Evolutionary conservation across 2,113 vertebrate genomes (phyloP), one percentile per base, ranked within the genome.

Genomic region (Cyrtonyx montezumae): DNA sequence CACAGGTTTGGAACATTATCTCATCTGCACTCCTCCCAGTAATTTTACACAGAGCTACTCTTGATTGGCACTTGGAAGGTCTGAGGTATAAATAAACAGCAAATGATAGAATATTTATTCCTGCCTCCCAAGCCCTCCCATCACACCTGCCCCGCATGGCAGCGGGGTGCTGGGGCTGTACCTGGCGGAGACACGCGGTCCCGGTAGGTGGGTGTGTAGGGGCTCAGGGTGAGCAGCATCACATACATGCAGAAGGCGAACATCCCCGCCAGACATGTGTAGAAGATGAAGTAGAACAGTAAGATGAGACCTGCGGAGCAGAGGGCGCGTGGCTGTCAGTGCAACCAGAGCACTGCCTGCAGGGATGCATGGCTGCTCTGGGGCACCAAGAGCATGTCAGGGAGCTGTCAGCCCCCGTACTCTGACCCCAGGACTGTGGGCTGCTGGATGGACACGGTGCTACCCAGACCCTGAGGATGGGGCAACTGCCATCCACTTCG

Each of bases 101-200:
- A 56, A 32, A 13, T 55, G 43, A 75, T 68, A 32, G 19, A 18
- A 30, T 56, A 26, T 17, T 53, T 53, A 53, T 17, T 53, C 26
- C 53, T 56, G 59, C 36, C 61, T 40, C 11, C 36, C 36, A 15
- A 17, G 10, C 59, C 23, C 14, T 17, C 25, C 59, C 23, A 7
- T 37, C 9, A 2, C 59, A 37, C 22, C 22, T 25, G 36, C 22
- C 34, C 14, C 36, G 23, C 37, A 34, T 14, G 21, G 23, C 56
- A 62, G 88, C 53, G 48, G 45, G 69, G 79, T 18, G 51, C 43
- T 0, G 1, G 68, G 30, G 23, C 96, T 97, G 45, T 97, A 99
- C 99, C 99, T 96, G 99, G 99, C 12, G 99, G 98, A 94, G 98
- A 98, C 93, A 99, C 98, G 4, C 98, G 98, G 86, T 99, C 99